phyloP scores from a whole-genome alignment of 2,113 vertebrate genomes.

The Ptilonorhynchus violaceus region DNA sequence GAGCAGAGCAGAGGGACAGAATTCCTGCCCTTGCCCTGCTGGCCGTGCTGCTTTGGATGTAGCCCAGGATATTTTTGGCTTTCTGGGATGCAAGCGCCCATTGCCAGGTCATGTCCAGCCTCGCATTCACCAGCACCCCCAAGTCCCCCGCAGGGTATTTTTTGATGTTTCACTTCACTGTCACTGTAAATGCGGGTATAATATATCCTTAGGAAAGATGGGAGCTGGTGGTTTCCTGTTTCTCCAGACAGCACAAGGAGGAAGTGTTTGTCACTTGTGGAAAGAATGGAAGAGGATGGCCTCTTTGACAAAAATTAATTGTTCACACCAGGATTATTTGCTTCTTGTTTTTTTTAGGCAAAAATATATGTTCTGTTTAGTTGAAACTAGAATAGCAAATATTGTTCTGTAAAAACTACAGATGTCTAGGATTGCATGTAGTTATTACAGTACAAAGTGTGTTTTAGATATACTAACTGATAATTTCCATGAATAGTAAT shows the following conservation, averaged over 20 bases:
- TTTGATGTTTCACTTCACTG: not conserved
- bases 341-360: not conserved
- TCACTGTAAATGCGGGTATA: not conserved
- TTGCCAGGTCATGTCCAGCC: not conserved
- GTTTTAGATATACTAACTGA: not conserved
- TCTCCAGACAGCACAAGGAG: not conserved
- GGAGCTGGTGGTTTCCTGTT: not conserved
- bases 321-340: not conserved
- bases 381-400: not conserved
- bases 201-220: not conserved
- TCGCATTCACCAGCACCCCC: not conserved
- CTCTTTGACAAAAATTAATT: not conserved
- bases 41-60: accelerated
- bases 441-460: not conserved
- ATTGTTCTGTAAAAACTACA: not conserved
- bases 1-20: not conserved
- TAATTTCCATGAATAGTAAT: not conserved
- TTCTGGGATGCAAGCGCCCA: accelerated
- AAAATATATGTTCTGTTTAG: not conserved
- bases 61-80: not conserved
- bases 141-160: not conserved
- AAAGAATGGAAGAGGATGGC: not conserved
- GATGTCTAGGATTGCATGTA: not conserved
- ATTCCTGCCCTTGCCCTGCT: not conserved
- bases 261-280: not conserved